Evolutionary conservation across 2,797 vertebrate species (phyloP).

Genomic region (Hybognathus amarus): DNA sequence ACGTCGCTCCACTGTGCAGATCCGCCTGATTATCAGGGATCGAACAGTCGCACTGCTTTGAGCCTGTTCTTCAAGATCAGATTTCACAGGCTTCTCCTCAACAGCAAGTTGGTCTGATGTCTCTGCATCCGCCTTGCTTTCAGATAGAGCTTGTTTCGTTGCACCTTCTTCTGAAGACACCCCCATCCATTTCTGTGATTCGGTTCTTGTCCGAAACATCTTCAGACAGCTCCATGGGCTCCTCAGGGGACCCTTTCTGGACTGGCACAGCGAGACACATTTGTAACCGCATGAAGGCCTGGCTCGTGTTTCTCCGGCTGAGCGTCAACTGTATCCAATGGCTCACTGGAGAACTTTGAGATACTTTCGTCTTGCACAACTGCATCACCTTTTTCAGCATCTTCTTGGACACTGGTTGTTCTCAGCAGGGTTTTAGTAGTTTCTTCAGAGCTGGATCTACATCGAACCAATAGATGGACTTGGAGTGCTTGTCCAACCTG

Average conservation of each 20-base stretch:
- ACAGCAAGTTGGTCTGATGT: constrained; percentile 69
- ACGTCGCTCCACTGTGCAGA: constrained; percentile 75
- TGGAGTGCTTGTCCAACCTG: constrained; percentile 63
- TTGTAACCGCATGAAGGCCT: neutral
- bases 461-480: constrained; percentile 62
- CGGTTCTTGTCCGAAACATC: constrained; percentile 58
- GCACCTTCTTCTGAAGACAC: constrained; percentile 57
- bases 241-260: constrained; percentile 66
- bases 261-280: constrained; percentile 47
- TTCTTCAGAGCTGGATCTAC: constrained; percentile 66
- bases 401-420: constrained; percentile 56
- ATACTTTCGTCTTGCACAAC: constrained; percentile 64
- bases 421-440: constrained; percentile 54
- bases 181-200: neutral
- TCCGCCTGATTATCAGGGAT: constrained; percentile 78
- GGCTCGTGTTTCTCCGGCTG: constrained; percentile 64
- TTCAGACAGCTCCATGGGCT: constrained; percentile 43
- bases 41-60: constrained; percentile 54
- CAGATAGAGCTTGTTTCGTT: constrained; percentile 50
- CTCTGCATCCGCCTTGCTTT: constrained; percentile 66
- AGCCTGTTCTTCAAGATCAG: constrained; percentile 68
- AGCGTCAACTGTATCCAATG: constrained; percentile 40
- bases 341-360: constrained; percentile 59
- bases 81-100: constrained; percentile 81
- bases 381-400: constrained; percentile 54